A percentile compares a stretch with the other conserved stretches of the same genome.
Conservation (phyloP, 2,797 vertebrate species). For the Scomberomorus guttatus region DNA sequence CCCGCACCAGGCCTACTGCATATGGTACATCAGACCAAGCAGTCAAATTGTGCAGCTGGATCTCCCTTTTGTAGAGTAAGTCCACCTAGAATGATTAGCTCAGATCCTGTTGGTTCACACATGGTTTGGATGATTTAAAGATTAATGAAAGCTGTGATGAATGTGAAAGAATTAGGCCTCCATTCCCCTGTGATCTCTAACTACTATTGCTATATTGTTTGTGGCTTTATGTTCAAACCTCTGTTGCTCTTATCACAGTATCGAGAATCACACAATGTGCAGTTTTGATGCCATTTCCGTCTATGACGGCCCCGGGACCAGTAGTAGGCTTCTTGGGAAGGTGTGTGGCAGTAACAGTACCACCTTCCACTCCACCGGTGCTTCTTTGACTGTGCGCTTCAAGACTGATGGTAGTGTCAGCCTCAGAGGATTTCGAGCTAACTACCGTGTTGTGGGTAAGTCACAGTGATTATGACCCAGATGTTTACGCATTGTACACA, state of each 20-base stretch:
- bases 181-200: too few species aligned
- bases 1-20: neutral
- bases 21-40: conserved; percentile 54
- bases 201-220: neutral
- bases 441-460: conserved; percentile 47
- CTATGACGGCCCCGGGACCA: conserved; percentile 51
- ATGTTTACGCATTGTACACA: neutral
- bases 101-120: too few species aligned
- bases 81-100: too few species aligned
- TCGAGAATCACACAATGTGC: neutral
- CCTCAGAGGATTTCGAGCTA: conserved; percentile 35
- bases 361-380: conserved; percentile 43
- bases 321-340: conserved; percentile 18
- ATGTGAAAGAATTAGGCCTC: too few species aligned
- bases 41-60: conserved; percentile 18
- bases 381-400: conserved; percentile 65
- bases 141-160: too few species aligned
- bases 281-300: conserved; percentile 34
- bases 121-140: too few species aligned
- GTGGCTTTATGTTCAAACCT: neutral
- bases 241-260: conserved; percentile 28
- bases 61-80: conserved; percentile 40
- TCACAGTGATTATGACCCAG: conserved; percentile 2
- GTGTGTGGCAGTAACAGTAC: neutral
- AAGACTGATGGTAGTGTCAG: accelerated